A percentile compares a stretch with the other conserved stretches of the same genome.
These are phyloP conservation scores for Remorina albescens DNA, from an alignment of 2,797 vertebrate species.

Conservation along the genomic window DNA sequence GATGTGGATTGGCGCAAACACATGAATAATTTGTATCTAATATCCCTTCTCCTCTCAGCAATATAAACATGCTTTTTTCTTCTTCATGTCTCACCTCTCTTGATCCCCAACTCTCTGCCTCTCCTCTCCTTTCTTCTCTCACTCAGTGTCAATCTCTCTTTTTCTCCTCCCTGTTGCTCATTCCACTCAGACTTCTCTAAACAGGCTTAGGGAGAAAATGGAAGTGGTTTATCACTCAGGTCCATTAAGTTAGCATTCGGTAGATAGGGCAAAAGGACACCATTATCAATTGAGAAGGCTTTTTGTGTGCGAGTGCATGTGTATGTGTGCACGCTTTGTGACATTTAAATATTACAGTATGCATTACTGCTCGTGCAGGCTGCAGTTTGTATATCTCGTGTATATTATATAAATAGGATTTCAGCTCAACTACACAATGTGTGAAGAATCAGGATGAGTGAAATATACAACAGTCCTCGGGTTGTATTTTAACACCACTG, in stretches of 20 bases:
- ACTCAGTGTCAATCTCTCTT: conserved; percentile 4
- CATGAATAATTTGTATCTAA: conserved; percentile 82
- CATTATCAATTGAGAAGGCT: conserved; percentile 64
- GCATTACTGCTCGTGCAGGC: conserved; percentile 17
- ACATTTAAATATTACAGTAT: conserved; percentile 46
- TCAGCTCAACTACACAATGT: not conserved
- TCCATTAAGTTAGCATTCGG: conserved; percentile 65
- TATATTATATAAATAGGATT: not conserved
- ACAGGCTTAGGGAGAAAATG: conserved; percentile 60
- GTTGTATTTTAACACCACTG: not conserved
- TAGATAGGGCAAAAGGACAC: conserved; percentile 50
- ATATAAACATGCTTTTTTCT: conserved; percentile 65
- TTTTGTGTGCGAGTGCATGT: conserved; percentile 6
- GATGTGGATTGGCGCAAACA: conserved; percentile 53
- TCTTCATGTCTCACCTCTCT: conserved; percentile 60
- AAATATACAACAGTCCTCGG: not conserved
- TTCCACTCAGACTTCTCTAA: conserved; percentile 44
- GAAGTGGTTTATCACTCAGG: conserved; percentile 59
- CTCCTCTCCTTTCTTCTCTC: conserved; percentile 21
- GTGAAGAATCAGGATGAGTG: not conserved
- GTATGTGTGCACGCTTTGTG: conserved; percentile 13
- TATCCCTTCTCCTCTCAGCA: conserved; percentile 72
- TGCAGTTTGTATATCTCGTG: not conserved
- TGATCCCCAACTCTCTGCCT: conserved; percentile 35
- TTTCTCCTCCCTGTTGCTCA: not conserved